These are phyloP conservation scores for Metellina segmentata DNA, from an alignment of 2,888 invertebrate genomes.

Conservation along the genomic window DNA sequence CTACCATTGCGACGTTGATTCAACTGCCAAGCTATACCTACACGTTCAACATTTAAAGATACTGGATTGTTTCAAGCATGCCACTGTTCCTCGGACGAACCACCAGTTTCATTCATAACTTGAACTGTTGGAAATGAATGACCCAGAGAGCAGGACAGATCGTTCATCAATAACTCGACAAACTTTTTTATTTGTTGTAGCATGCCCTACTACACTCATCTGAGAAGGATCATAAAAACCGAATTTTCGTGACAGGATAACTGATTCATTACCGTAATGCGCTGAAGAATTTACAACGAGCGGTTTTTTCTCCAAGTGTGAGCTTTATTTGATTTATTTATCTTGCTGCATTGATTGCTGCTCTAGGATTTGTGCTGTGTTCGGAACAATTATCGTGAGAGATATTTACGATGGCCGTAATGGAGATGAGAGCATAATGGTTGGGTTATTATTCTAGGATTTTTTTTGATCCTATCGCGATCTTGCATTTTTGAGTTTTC, in stretches of 20 bases:
- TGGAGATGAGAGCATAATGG: neutral
- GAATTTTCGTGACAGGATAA: conserved; percentile 5
- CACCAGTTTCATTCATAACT: neutral
- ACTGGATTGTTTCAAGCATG: no score
- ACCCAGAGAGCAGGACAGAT: neutral
- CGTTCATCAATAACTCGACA: conserved; percentile 45
- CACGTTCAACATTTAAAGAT: no score
- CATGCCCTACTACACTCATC: neutral
- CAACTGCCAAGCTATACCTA: no score
- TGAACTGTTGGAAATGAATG: neutral
- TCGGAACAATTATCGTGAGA: neutral
- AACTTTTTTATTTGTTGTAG: neutral
- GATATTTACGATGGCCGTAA: neutral
- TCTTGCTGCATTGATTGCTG: neutral
- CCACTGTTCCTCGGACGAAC: neutral
- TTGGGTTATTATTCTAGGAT: neutral
- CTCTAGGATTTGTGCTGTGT: neutral
- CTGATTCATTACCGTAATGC: conserved; percentile 11
- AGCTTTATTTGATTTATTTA: neutral
- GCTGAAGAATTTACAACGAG: neutral
- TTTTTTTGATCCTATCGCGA: neutral
- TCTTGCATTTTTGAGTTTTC: neutral
- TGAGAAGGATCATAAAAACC: neutral
- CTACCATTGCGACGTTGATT: no score
- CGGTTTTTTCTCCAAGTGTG: neutral